Conservation (phyloP, 2,113 vertebrate genomes). For the Nipponia nippon region DNA sequence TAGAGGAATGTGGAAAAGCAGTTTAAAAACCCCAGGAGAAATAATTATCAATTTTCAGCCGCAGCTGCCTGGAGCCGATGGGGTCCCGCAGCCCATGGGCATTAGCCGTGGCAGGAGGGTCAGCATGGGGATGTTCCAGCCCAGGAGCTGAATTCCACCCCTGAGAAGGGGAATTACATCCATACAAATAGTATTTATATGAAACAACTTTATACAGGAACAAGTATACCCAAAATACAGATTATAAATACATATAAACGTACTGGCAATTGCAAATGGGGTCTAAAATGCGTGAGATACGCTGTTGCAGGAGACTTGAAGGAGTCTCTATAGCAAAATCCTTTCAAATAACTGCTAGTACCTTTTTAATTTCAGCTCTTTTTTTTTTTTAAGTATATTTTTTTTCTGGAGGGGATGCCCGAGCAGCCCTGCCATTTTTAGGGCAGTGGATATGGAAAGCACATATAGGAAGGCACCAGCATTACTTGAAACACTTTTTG, state of each 20-base stretch:
- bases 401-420: not conserved
- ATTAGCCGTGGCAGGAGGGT: not conserved
- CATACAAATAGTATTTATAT: rapidly evolving
- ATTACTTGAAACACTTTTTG: not conserved
- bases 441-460: not conserved
- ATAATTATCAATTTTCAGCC: not conserved
- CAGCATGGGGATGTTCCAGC: not conserved
- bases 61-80: not conserved
- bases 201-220: not conserved
- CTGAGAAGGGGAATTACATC: not conserved
- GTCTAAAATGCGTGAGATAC: rapidly evolving
- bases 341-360: not conserved
- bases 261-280: rapidly evolving
- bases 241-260: not conserved
- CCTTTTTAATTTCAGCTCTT: not conserved
- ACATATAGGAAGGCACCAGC: not conserved
- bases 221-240: rapidly evolving
- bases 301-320: not conserved
- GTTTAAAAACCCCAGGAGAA: not conserved
- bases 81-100: not conserved
- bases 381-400: not conserved
- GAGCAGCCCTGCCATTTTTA: not conserved
- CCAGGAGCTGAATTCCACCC: not conserved
- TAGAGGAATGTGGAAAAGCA: not conserved
- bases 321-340: not conserved